Evolutionary conservation across 2,797 vertebrate genomes (phyloP).

Genomic region (Lacerta agilis): DNA sequence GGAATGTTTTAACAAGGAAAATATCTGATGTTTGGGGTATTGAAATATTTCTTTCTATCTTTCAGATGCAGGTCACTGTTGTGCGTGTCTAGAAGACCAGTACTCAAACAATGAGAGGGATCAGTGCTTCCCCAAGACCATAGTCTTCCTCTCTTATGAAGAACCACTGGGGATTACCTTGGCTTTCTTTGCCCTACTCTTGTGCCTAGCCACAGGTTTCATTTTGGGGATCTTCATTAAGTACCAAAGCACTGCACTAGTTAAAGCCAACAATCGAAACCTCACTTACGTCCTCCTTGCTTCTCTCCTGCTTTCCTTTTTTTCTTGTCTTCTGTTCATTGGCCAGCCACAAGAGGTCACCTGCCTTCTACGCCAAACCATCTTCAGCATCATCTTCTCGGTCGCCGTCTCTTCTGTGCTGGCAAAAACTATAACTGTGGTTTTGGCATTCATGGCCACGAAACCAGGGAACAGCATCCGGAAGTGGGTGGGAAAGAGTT

Average conservation of each 20-base stretch:
- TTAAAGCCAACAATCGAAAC: constrained; percentile 22
- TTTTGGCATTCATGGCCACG: constrained; percentile 11
- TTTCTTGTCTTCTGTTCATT: not conserved
- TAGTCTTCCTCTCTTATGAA: constrained; percentile 1
- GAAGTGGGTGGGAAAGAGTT: not conserved
- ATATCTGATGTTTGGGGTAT: not conserved
- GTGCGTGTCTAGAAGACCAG: not conserved
- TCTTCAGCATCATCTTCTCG: constrained; percentile 12
- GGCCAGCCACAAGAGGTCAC: not conserved
- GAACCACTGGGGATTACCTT: constrained; percentile 11
- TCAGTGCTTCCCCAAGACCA: constrained; percentile 1
- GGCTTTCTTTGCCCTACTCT: not conserved
- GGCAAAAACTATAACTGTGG: constrained; percentile 8
- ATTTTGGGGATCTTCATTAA: not conserved
- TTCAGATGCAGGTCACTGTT: constrained; percentile 8
- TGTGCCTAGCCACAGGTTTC: not conserved
- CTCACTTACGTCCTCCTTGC: constrained; percentile 1
- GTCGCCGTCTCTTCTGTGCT: not conserved
- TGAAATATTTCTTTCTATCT: not conserved
- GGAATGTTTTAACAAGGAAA: not conserved
- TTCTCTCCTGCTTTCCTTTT: constrained; percentile 13
- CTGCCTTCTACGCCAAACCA: not conserved
- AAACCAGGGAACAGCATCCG: not conserved
- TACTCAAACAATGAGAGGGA: not conserved
- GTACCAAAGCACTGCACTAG: not conserved